These are phyloP conservation scores for Sarcophaga caerulescens DNA, from an alignment of 2,888 invertebrate genomes.

Conservation along the genomic window DNA sequence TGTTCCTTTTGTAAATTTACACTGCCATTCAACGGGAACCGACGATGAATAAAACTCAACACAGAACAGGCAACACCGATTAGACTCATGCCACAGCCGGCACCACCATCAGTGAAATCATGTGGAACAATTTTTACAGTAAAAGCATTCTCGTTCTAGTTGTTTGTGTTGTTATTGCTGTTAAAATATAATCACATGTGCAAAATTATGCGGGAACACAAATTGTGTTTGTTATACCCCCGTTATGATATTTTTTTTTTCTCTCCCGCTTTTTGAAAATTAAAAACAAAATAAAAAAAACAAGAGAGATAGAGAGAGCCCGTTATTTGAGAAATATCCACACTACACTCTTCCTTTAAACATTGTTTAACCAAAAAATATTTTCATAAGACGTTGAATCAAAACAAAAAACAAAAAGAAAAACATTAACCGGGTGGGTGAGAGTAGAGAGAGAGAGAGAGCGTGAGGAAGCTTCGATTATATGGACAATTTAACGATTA, in stretches of 20 bases:
- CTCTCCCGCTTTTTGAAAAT: neutral
- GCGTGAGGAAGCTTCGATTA: conserved; percentile 23
- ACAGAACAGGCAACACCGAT: too few species aligned
- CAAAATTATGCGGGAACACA: conserved; percentile 67
- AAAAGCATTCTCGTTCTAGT: conserved; percentile 26
- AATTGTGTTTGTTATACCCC: conserved; percentile 11
- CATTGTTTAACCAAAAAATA: neutral
- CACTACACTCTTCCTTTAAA: neutral
- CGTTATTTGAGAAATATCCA: too few species aligned
- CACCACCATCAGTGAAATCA: conserved; percentile 54
- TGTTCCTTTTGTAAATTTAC: neutral
- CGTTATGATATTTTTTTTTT: neutral
- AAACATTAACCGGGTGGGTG: neutral
- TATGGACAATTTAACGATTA: conserved; percentile 47
- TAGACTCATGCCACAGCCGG: neutral
- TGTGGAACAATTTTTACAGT: conserved; percentile 55
- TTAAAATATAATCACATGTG: conserved; percentile 67
- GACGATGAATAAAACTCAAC: too few species aligned
- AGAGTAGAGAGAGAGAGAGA: too few species aligned
- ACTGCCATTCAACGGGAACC: conserved; percentile 18
- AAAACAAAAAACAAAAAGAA: conserved; percentile 18
- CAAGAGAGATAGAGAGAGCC: neutral
- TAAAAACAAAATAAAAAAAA: neutral
- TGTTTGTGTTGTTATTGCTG: conserved; percentile 22
- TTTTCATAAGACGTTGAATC: neutral